Conservation (phyloP, 2,797 vertebrate genomes). For the Sarcophilus harrisii region DNA sequence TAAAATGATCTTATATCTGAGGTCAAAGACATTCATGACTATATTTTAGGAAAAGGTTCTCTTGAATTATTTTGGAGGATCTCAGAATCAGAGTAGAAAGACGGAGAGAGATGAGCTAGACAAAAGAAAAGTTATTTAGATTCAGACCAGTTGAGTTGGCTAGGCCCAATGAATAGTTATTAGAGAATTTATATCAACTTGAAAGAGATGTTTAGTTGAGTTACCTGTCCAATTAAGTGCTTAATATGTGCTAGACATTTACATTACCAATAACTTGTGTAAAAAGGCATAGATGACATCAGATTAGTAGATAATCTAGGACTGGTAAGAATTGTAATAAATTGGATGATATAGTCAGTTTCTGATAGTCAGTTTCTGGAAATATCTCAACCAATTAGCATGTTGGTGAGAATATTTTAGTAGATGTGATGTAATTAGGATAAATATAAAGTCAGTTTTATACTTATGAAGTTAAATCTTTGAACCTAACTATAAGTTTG, state of each 20-base stretch:
- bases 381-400: background rate
- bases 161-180: too few species aligned
- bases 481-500: background rate
- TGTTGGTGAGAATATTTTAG: background rate
- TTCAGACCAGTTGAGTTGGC: too few species aligned
- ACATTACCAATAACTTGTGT: background rate
- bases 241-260: background rate
- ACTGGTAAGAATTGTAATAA: background rate
- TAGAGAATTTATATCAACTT: too few species aligned
- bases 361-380: background rate
- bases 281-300: background rate
- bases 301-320: background rate
- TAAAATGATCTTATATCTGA: background rate
- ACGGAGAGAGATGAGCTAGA: too few species aligned
- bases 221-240: background rate
- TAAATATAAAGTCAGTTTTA: background rate
- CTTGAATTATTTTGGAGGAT: background rate
- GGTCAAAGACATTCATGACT: background rate
- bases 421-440: background rate
- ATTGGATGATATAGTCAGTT: background rate
- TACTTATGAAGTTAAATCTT: background rate
- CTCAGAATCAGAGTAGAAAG: too few species aligned
- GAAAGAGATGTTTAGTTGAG: too few species aligned
- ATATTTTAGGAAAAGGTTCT: background rate
- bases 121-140: too few species aligned